Conservation (phyloP, 2,888 invertebrate genomes). For the Chrysolina haemoptera region DNA sequence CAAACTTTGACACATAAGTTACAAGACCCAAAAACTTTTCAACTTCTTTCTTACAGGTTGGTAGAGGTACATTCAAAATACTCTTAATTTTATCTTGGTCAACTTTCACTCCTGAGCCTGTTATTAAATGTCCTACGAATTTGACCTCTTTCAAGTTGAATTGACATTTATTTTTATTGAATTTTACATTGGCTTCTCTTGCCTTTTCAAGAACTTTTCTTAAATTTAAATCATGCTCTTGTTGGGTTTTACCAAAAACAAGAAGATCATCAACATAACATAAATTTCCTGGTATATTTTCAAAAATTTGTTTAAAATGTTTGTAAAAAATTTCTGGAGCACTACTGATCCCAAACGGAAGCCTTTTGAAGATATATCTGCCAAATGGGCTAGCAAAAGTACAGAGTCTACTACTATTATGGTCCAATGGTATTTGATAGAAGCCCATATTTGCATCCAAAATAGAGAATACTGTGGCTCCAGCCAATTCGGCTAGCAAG, state of each 20-base stretch:
- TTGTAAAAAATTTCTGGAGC: slow-evolving; percentile 24
- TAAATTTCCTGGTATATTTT: slow-evolving; percentile 24
- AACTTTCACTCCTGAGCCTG: slow-evolving; percentile 43
- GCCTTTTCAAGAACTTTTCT: slow-evolving; percentile 44
- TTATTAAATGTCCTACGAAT: slow-evolving; percentile 49
- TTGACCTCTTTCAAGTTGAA: slow-evolving; percentile 43
- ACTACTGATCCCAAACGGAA: slow-evolving; percentile 51
- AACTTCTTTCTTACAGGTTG: slow-evolving; percentile 16
- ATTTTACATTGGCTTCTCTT: slow-evolving; percentile 34
- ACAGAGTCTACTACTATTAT: slow-evolving; percentile 40
- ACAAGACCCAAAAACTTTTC: slow-evolving; percentile 19
- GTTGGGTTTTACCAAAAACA: slow-evolving; percentile 47
- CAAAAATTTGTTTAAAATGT: slow-evolving; percentile 26
- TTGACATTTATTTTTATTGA: slow-evolving; percentile 48
- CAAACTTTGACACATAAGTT: slow-evolving; percentile 17
- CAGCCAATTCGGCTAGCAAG: slow-evolving; percentile 40
- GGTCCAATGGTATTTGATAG: slow-evolving; percentile 40
- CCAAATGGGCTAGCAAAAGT: slow-evolving; percentile 54
- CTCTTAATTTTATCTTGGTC: slow-evolving; percentile 32
- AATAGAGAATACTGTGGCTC: slow-evolving; percentile 39
- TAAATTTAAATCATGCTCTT: slow-evolving; percentile 53
- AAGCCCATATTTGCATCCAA: slow-evolving; percentile 37
- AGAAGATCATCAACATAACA: slow-evolving; percentile 57
- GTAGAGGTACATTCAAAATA: slow-evolving; percentile 17
- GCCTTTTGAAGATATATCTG: slow-evolving; percentile 47